These are phyloP conservation scores for Tragelaphus strepsiceros DNA, from an alignment of 2,113 vertebrate species.

Conservation along the genomic window DNA sequence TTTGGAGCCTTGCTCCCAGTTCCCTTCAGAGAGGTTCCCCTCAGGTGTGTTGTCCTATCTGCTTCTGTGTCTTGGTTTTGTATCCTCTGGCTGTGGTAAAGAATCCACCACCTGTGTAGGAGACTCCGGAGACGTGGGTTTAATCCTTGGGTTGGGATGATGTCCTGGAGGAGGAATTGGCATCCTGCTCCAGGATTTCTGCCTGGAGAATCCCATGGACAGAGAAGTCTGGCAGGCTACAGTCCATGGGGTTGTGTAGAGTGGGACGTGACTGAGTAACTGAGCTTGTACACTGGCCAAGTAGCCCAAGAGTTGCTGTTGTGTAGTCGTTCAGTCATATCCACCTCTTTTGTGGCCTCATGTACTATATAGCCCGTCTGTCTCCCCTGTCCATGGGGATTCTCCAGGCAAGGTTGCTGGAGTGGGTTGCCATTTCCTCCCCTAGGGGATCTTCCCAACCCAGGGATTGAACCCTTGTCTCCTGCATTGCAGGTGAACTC, in stretches of 20 bases:
- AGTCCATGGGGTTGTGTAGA: background rate
- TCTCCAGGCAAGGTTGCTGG: background rate
- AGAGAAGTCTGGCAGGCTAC: background rate
- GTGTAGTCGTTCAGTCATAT: background rate
- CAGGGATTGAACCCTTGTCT: background rate
- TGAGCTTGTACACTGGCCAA: background rate
- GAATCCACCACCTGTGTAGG: background rate
- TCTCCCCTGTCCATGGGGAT: background rate
- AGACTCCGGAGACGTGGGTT: fast-evolving
- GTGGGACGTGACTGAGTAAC: background rate
- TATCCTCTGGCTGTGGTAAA: background rate
- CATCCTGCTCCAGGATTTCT: background rate
- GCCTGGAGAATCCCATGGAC: background rate
- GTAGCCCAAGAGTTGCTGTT: background rate
- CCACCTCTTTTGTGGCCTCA: background rate
- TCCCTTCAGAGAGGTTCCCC: background rate
- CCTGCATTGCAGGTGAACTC: background rate
- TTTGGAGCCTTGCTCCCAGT: background rate
- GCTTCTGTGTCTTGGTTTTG: background rate
- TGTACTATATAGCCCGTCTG: background rate
- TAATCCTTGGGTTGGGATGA: background rate
- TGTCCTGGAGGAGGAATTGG: background rate
- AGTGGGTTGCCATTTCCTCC: background rate
- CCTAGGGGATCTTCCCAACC: background rate
- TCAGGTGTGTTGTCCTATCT: background rate